These are phyloP conservation scores for Caranx melampygus DNA, from an alignment of 2,113 vertebrate genomes.

Conservation along the genomic window DNA sequence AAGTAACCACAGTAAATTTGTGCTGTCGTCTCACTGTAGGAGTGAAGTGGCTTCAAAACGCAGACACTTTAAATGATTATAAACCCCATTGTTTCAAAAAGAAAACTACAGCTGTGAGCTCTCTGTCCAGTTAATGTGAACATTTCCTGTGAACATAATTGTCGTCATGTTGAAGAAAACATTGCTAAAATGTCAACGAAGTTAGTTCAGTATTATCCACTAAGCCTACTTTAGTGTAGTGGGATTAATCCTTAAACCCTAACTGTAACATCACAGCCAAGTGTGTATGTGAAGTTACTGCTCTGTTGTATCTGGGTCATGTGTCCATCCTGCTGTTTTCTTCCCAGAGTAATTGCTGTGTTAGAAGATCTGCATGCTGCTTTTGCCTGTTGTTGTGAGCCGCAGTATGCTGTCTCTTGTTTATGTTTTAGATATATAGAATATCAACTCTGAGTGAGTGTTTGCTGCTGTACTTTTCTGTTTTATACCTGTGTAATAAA, in stretches of 20 bases:
- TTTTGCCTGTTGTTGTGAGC: slow-evolving; percentile 42
- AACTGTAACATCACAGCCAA: slow-evolving; percentile 1
- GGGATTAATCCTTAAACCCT: no score
- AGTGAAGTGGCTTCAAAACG: slow-evolving; percentile 16
- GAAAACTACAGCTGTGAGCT: slow-evolving; percentile 13
- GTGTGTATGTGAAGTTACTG: slow-evolving; percentile 17
- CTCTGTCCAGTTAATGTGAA: slow-evolving; percentile 33
- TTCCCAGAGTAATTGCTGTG: not conserved
- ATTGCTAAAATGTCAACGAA: slow-evolving; percentile 5
- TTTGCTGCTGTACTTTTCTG: slow-evolving; percentile 15
- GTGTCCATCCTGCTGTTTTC: slow-evolving; percentile 17
- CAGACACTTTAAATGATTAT: slow-evolving; percentile 39
- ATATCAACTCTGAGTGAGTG: not conserved
- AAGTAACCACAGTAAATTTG: slow-evolving; percentile 11
- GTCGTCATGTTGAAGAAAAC: slow-evolving; percentile 10
- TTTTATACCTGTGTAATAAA: slow-evolving; percentile 23
- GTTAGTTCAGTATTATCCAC: slow-evolving; percentile 2
- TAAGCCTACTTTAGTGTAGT: slow-evolving; percentile 1
- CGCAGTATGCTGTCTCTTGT: slow-evolving; percentile 18
- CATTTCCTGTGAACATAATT: slow-evolving; percentile 7
- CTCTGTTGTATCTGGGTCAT: slow-evolving; percentile 30
- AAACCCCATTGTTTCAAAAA: slow-evolving; percentile 17
- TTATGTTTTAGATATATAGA: slow-evolving; percentile 2
- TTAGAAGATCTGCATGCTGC: slow-evolving; percentile 52
- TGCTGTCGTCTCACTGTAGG: slow-evolving; percentile 16